Evolutionary conservation across 2,888 invertebrate genomes (phyloP), one percentile per base, ranked within the genome.

Genomic region (Emesis furor): DNA sequence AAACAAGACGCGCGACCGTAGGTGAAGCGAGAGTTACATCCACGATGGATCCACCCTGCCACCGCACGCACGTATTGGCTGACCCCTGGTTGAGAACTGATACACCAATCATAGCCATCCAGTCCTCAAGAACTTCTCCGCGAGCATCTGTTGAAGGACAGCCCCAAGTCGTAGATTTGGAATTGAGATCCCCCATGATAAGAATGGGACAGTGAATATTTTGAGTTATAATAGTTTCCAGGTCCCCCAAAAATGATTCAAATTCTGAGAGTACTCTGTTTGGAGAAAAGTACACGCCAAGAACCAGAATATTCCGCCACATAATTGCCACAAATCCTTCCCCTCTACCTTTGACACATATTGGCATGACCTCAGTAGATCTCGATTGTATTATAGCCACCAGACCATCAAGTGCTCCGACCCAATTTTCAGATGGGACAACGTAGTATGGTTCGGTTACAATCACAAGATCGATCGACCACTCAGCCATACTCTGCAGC

Each of bases 21-120:
- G 59, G 59, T 1, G 59, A 17, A 2, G 59, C 59, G 8, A 59
- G 24, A 2, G 59, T 10, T 17, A 59, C 8, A 59, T 59, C 59
- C 2, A 59, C 85, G 10, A 87, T 83, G 3, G 88, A 88, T 0
- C 82, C 86, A 1, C 89, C 88, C 76, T 42, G 86, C 86, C 35
- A 46, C 7, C 75, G 39, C 42, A 42, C 67, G 30, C 65, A 75
- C 39, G 75, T 75, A 6, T 79, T 32, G 1, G 73, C 77, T 3
- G 79, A 78, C 0, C 89, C 89, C 12, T 69, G 69, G 65, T 90
- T 90, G 0, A 85, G 14, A 0, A 85, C n/a, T 0, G 35, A 8
- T 0, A 89, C 79, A 0, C 84, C 87, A 4, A 42, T 62, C 4
- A n/a, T 14, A 7, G 39, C 42, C 37, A 30, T 32, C 87, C 87